Base-by-base conservation (phyloP, 2,797 vertebrate species). In the Alca torda region DNA sequence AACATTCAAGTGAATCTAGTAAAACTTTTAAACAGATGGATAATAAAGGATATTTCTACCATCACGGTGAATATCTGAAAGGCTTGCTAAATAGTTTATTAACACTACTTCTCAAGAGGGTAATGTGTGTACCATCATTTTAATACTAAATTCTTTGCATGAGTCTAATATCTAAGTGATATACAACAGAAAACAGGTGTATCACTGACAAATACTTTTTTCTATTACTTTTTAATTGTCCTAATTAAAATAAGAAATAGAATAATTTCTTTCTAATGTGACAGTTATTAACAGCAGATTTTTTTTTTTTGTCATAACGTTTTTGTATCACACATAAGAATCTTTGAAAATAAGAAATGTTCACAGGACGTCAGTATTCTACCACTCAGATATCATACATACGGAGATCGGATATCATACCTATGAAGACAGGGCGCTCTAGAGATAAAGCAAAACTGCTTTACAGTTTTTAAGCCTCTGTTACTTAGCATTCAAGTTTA, bases 271-370 rank as follows among this genome's bases (percentile, higher is more conserved):
- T 30, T 76, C 23, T 68, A 53, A 67, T 59, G 10, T 90, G 37
- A 33, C 2, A 30, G 9, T 70, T 46, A 46, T 18, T 73, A 56
- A 61, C 31, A 23, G 64, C 89, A 80, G 26, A 86, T 3, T 13
- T 2, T 0, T 43, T 2, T 0, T 43, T 0, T 43, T n/a, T 18
- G 28, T 33, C 18, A 60, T 13, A 1, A 37, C 45, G 6, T 30
- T 87, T 85, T 82, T 37, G 11, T 70, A 39, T 50, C 17, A 31
- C 18, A 28, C 23, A 14, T 5, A 63, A 57, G 13, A 88, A 67
- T 65, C n/a, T 45, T 45, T 74, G 63, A 81, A 86, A 86, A 73
- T 5, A 79, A 92, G 46, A 92, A 89, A 26, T 48, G 65, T 51
- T 90, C 16, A 45, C 13, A 25, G 33, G 33, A 37, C 11, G 8